Conservation (phyloP, 2,888 invertebrate genomes). For the Leucoptera coffeella region DNA sequence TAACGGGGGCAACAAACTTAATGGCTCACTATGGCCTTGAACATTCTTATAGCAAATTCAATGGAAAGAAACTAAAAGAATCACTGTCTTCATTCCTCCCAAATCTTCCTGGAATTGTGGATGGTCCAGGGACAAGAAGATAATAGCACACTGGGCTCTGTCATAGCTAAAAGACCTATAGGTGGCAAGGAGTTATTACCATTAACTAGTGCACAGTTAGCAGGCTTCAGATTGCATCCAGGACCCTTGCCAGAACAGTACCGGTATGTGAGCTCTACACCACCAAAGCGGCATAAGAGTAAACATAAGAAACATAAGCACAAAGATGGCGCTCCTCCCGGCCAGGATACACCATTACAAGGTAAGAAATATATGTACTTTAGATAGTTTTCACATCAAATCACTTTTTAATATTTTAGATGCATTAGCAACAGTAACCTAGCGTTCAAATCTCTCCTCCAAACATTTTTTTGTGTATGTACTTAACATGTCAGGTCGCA, state of each 20-base stretch:
- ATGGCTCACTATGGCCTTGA: constrained; percentile 95
- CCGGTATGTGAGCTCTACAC: constrained; percentile 84
- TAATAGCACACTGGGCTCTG: constrained; percentile 83
- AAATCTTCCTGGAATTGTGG: constrained; percentile 90
- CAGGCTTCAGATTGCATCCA: constrained; percentile 91
- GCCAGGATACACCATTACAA: constrained; percentile 69
- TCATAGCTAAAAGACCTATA: constrained; percentile 93
- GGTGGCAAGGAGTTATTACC: constrained; percentile 80
- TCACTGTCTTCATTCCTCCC: constrained; percentile 93
- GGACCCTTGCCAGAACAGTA: constrained; percentile 96
- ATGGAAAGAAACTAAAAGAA: constrained; percentile 92
- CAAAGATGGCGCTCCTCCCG: constrained; percentile 76
- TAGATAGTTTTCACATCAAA: background rate
- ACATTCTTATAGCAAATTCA: constrained; percentile 96
- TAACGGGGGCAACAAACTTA: constrained; percentile 94
- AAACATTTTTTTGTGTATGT: too few species aligned
- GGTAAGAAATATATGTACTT: constrained; percentile 38
- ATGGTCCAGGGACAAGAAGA: constrained; percentile 83
- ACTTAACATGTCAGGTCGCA: too few species aligned
- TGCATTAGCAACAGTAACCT: background rate
- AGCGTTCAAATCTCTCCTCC: too few species aligned
- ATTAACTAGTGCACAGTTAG: constrained; percentile 78
- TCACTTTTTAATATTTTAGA: constrained; percentile 3
- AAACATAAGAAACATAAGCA: constrained; percentile 94
- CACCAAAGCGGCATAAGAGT: constrained; percentile 90